Conservation (phyloP, 2,888 invertebrate genomes). For the Rhagium mordax region DNA sequence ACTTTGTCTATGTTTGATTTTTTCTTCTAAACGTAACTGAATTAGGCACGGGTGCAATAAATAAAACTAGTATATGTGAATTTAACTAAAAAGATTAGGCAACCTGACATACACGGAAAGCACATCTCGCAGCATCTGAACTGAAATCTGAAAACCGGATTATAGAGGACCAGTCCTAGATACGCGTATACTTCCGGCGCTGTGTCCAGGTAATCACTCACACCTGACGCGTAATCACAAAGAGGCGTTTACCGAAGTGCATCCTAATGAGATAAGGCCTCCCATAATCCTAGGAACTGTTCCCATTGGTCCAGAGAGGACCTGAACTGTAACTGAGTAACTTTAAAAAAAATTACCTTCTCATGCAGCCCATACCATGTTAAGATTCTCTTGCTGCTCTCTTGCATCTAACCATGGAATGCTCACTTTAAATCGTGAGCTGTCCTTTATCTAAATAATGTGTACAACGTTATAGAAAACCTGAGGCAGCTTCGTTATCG, state of each 20-base stretch:
- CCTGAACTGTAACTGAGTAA: conserved; percentile 41
- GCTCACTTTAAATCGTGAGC: conserved; percentile 61
- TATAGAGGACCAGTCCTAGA: conserved; percentile 58
- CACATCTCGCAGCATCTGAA: conserved; percentile 43
- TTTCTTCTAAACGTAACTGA: too few relatives aligned
- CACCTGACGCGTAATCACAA: conserved; percentile 70
- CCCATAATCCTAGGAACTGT: conserved; percentile 53
- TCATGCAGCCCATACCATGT: conserved; percentile 44
- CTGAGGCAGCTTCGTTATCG: conserved; percentile 37
- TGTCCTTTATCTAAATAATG: conserved; percentile 59
- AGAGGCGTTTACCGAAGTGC: conserved; percentile 67
- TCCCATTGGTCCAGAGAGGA: conserved; percentile 64
- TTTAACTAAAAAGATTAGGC: conserved; percentile 16
- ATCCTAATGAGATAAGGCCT: conserved; percentile 68
- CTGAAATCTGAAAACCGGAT: conserved; percentile 55
- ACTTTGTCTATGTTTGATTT: too few relatives aligned
- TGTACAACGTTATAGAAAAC: conserved; percentile 56
- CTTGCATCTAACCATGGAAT: conserved; percentile 41
- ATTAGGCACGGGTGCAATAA: too few relatives aligned
- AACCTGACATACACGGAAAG: conserved; percentile 30
- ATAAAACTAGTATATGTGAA: neutral
- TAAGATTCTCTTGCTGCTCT: conserved; percentile 36
- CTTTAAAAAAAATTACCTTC: conserved; percentile 34
- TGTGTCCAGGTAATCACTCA: conserved; percentile 68
- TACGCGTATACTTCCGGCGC: conserved; percentile 67